phyloP scores from a whole-genome alignment of 64 coral and sea anemone genomes.

The Actinia tenebrosa region DNA sequence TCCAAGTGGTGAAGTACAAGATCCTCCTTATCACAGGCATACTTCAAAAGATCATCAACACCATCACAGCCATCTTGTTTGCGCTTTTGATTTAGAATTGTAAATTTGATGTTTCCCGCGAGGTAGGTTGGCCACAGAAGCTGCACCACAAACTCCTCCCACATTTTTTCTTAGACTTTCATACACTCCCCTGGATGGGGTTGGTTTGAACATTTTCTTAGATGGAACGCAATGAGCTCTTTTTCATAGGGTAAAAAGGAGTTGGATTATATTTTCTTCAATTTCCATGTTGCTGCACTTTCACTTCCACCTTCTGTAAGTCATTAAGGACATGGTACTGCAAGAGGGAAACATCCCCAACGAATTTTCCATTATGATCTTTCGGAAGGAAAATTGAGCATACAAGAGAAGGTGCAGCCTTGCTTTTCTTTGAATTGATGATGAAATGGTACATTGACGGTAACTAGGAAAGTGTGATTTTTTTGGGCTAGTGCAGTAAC shows the following conservation, averaged over 20 bases:
- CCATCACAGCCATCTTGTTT: constrained; percentile 12
- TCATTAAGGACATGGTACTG: constrained; percentile 37
- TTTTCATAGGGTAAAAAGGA: constrained; percentile 45
- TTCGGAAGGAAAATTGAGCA: constrained; percentile 41
- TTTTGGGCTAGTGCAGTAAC: too few relatives aligned
- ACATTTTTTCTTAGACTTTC: background rate
- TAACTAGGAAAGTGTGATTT: too few relatives aligned
- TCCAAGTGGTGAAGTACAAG: constrained; percentile 23
- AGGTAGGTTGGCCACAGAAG: constrained; percentile 16
- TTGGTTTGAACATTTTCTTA: constrained; percentile 18
- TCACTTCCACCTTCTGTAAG: constrained; percentile 30
- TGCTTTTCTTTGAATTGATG: constrained; percentile 47
- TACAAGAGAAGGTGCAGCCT: constrained; percentile 27
- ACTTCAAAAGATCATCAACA: constrained; percentile 50
- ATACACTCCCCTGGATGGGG: background rate
- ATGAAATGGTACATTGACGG: constrained; percentile 16
- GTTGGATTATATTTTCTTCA: constrained; percentile 1
- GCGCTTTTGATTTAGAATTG: constrained; percentile 9
- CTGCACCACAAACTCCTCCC: constrained; percentile 36
- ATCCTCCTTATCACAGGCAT: constrained; percentile 57
- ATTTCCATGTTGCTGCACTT: constrained; percentile 46
- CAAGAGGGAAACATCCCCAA: constrained; percentile 34
- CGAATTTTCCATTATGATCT: constrained; percentile 18
- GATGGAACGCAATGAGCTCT: constrained; percentile 21
- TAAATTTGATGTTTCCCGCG: constrained; percentile 35